Evolutionary conservation across 2,888 invertebrate genomes (phyloP).

Genomic region (Idaea aversata): DNA sequence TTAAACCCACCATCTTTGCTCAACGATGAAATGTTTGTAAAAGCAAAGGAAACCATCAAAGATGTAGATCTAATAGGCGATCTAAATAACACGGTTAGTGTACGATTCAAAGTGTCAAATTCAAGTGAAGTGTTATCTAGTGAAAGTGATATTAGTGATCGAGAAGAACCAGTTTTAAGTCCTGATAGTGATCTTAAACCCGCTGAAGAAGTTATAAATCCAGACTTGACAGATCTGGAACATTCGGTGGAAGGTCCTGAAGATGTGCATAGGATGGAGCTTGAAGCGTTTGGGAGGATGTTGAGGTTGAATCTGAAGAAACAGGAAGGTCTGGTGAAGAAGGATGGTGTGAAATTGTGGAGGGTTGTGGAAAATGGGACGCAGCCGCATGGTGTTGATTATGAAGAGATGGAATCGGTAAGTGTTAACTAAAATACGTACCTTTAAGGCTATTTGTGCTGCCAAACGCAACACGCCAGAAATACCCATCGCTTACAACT

Average conservation of each 20-base stretch:
- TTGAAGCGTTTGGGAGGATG: conserved; percentile 90
- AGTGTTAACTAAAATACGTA: conserved; percentile 57
- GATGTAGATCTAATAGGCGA: conserved; percentile 69
- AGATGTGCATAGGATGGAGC: conserved; percentile 82
- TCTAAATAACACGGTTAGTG: conserved; percentile 67
- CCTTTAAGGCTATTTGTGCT: no score
- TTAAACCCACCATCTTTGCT: conserved; percentile 61
- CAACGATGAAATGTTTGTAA: conserved; percentile 71
- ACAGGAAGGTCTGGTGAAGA: conserved; percentile 88
- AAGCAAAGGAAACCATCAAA: conserved; percentile 60
- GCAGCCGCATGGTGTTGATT: conserved; percentile 88
- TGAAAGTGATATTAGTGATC: conserved; percentile 25
- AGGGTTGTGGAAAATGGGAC: conserved; percentile 88
- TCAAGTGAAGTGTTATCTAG: conserved; percentile 53
- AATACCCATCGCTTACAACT: no score
- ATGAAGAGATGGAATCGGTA: conserved; percentile 88
- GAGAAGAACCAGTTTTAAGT: conserved; percentile 25
- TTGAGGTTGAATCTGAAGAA: conserved; percentile 87
- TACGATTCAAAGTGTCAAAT: conserved; percentile 64
- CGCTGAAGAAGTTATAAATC: conserved; percentile 43
- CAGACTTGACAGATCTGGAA: conserved; percentile 51
- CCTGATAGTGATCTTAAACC: conserved; percentile 6
- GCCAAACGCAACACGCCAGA: no score
- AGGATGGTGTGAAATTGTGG: conserved; percentile 90
- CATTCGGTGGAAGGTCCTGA: conserved; percentile 59